Conservation (phyloP, 1,140 invertebrate genomes). For the Pseudomyrmex pallidus region DNA sequence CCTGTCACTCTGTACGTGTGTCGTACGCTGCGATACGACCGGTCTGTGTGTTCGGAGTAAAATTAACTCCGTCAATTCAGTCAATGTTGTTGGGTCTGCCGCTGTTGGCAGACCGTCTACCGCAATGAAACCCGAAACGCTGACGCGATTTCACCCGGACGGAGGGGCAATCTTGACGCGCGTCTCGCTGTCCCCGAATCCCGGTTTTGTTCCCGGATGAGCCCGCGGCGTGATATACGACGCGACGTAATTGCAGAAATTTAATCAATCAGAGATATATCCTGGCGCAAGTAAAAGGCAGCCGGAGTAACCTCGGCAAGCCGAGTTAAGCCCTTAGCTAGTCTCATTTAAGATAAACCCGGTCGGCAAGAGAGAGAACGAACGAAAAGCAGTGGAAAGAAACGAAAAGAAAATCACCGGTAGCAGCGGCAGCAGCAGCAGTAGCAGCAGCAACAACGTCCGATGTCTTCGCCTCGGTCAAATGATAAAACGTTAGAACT, state of each 20-base stretch:
- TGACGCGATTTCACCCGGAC: constrained; percentile 24
- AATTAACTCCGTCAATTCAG: constrained; percentile 37
- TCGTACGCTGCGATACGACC: background rate
- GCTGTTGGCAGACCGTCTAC: constrained; percentile 14
- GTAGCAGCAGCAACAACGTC: constrained; percentile 64
- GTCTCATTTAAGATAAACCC: constrained; percentile 83
- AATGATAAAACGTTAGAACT: constrained; percentile 78
- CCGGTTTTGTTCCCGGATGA: constrained; percentile 53
- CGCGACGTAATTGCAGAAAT: constrained; percentile 83
- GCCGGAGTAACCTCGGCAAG: constrained; percentile 71
- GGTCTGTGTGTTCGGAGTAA: constrained; percentile 5
- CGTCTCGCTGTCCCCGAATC: constrained; percentile 32
- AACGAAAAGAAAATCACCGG: constrained; percentile 66
- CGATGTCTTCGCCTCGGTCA: constrained; percentile 55
- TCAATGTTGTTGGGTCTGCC: background rate
- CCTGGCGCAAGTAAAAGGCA: constrained; percentile 72
- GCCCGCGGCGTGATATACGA: constrained; percentile 77
- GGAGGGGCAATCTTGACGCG: constrained; percentile 34
- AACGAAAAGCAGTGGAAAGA: constrained; percentile 40
- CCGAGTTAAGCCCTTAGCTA: constrained; percentile 78
- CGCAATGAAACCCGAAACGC: constrained; percentile 32
- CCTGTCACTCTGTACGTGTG: background rate
- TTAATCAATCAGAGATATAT: constrained; percentile 84
- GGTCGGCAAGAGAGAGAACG: constrained; percentile 12
- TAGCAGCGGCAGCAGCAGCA: constrained; percentile 60